These are phyloP conservation scores for Terrapene triunguis DNA, from an alignment of 2,113 vertebrate genomes.

Conservation along the genomic window DNA sequence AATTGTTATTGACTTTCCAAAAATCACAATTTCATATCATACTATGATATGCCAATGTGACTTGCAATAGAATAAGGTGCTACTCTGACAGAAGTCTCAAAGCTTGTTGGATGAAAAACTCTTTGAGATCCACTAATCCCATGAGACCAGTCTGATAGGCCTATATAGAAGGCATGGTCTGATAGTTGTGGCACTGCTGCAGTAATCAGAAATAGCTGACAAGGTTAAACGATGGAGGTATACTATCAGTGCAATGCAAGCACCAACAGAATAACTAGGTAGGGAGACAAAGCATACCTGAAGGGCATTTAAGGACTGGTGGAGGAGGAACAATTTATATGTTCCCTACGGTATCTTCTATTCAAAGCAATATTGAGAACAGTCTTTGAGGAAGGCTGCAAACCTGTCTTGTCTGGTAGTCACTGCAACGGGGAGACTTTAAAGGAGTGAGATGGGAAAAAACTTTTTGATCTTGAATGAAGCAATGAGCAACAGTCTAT, in stretches of 20 bases:
- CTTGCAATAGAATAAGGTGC: not conserved
- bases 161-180: not conserved
- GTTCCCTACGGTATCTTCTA: not conserved
- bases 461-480: constrained; percentile 2
- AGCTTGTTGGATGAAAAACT: fast-evolving
- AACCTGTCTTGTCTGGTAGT: constrained; percentile 1
- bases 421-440: not conserved
- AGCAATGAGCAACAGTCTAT: not conserved
- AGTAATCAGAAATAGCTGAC: not conserved
- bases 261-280: not conserved
- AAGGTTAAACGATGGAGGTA: not conserved
- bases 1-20: not conserved
- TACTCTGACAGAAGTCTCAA: not conserved
- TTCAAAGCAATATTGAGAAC: not conserved
- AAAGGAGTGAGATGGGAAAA: not conserved
- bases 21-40: not conserved
- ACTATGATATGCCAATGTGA: not conserved
- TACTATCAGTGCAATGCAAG: not conserved
- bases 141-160: not conserved
- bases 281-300: not conserved
- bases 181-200: not conserved
- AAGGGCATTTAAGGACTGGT: constrained; percentile 2
- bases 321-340: not conserved
- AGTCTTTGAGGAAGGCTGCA: constrained; percentile 12
- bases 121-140: not conserved